phyloP scores from a whole-genome alignment of 2,888 invertebrate species.

The Orthosia incerta region DNA sequence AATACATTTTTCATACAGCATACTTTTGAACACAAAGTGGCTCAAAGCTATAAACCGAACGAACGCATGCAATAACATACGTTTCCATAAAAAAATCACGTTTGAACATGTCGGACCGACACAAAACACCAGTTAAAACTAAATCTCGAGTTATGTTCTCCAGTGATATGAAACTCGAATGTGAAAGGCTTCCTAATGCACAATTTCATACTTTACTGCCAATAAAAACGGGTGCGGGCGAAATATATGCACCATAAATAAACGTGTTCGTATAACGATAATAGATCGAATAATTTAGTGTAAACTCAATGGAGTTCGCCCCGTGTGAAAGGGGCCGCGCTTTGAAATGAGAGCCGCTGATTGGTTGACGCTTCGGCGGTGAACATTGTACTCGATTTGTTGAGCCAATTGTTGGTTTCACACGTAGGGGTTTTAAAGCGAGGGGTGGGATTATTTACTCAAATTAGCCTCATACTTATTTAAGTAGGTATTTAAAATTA shows the following conservation, averaged over 20 bases:
- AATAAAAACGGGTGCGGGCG: conserved; percentile 83
- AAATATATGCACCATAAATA: conserved; percentile 84
- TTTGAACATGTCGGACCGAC: conserved; percentile 77
- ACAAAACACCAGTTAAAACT: conserved; percentile 84
- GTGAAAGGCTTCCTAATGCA: conserved; percentile 88
- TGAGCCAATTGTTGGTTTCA: conserved; percentile 62
- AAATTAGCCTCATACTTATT: background rate
- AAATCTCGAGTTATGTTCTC: conserved; percentile 85
- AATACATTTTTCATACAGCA: conserved; percentile 55
- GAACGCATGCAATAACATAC: conserved; percentile 78
- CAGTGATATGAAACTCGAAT: conserved; percentile 81
- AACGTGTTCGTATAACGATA: conserved; percentile 84
- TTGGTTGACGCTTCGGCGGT: conserved; percentile 72
- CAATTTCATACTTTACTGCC: conserved; percentile 88
- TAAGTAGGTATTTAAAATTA: background rate
- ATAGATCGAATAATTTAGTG: conserved; percentile 87
- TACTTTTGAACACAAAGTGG: conserved; percentile 80
- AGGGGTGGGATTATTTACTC: conserved; percentile 18
- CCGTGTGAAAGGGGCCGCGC: conserved; percentile 72
- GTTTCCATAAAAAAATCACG: conserved; percentile 86
- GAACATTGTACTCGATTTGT: conserved; percentile 76
- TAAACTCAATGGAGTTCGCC: conserved; percentile 79
- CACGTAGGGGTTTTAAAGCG: conserved; percentile 51
- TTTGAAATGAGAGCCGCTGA: conserved; percentile 66
- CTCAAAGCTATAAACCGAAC: conserved; percentile 82